phyloP scores from a whole-genome alignment of 1,140 invertebrate species.

The Pararge aegeria region DNA sequence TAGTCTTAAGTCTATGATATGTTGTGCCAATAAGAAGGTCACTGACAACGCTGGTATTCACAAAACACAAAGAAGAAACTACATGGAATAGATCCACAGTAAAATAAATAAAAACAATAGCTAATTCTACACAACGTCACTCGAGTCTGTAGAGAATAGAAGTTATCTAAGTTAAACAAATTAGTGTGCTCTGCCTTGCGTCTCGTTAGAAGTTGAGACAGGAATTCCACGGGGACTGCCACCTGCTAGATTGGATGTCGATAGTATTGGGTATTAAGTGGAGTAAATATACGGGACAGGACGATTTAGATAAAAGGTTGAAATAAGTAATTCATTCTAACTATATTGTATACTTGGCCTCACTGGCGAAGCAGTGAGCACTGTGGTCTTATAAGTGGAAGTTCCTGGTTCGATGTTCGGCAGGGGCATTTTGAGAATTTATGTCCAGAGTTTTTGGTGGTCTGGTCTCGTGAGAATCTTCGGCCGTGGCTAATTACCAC shows the following conservation, averaged over 20 bases:
- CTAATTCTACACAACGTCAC: background rate
- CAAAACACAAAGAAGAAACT: background rate
- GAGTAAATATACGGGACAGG: background rate
- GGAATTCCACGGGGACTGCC: conserved; percentile 1
- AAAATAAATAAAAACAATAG: background rate
- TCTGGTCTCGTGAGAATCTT: too few relatives aligned
- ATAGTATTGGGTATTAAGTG: conserved; percentile 17
- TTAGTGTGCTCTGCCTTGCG: conserved; percentile 13
- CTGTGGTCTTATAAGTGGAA: too few relatives aligned
- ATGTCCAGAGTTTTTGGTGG: too few relatives aligned
- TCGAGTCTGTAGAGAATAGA: conserved; percentile 4
- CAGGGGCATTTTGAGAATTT: too few relatives aligned
- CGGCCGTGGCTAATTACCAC: too few relatives aligned
- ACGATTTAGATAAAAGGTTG: background rate
- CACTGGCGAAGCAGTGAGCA: too few relatives aligned
- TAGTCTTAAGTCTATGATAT: too few relatives aligned
- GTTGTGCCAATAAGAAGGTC: too few relatives aligned
- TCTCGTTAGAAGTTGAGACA: conserved; percentile 23
- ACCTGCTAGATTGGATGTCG: conserved; percentile 20
- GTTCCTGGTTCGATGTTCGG: too few relatives aligned
- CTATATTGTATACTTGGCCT: too few relatives aligned
- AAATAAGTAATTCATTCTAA: too few relatives aligned
- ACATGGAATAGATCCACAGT: background rate
- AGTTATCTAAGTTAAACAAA: conserved; percentile 27
- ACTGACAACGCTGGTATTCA: too few relatives aligned